Evolutionary conservation across 2,113 vertebrate species (phyloP).

Genomic region (Aythya baeri): DNA sequence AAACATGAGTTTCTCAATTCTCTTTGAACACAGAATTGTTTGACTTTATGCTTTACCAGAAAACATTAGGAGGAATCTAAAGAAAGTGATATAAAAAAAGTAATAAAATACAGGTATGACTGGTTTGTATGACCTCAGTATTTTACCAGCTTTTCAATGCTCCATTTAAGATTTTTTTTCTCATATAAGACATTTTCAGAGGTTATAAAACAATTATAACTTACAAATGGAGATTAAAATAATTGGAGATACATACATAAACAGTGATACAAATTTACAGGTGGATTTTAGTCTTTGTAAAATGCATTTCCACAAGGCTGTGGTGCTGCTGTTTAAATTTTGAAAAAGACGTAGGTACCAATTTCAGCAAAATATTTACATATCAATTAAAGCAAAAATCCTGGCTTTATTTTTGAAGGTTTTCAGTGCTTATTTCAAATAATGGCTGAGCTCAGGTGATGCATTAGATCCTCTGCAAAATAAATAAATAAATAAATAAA

Average conservation of each 20-base stretch:
- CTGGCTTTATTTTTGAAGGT: not conserved
- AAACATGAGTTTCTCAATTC: not conserved
- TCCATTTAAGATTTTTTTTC: not conserved
- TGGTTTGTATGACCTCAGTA: not conserved
- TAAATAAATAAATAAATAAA: not conserved
- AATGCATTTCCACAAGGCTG: not conserved
- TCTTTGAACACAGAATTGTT: not conserved
- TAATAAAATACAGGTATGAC: not conserved
- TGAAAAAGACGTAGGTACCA: not conserved
- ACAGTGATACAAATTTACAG: not conserved
- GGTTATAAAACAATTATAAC: not conserved
- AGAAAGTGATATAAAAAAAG: not conserved
- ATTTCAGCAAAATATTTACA: not conserved
- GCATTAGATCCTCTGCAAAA: not conserved
- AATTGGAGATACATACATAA: not conserved
- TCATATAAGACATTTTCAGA: not conserved
- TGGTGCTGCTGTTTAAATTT: not conserved
- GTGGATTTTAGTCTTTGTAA: not conserved
- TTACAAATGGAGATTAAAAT: not conserved
- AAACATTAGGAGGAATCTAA: not conserved
- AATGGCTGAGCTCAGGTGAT: not conserved
- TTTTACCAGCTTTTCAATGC: not conserved
- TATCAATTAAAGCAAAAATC: not conserved
- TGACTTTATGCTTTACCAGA: not conserved
- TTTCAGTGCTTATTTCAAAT: not conserved